Evolutionary conservation across 2,113 vertebrate genomes (phyloP).

Genomic region (Lophotis ruficrista): DNA sequence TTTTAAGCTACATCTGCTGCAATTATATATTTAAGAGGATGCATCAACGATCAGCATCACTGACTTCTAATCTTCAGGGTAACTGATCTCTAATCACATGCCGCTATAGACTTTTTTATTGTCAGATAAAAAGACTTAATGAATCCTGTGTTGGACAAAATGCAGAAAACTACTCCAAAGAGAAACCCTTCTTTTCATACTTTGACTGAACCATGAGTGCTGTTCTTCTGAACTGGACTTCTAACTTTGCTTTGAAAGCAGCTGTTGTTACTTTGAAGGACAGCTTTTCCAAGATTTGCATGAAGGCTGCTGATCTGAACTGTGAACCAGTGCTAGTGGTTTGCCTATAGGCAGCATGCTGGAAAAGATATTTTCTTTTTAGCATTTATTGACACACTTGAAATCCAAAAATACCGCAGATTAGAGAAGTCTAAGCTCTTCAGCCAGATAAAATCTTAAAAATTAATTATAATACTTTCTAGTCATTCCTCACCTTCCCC

Average conservation of each 20-base stretch:
- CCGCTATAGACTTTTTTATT: neutral
- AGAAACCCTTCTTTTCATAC: neutral
- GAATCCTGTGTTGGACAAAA: neutral
- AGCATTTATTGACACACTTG: neutral
- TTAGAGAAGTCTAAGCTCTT: neutral
- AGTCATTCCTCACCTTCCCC: neutral
- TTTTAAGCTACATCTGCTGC: neutral
- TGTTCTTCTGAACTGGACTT: neutral
- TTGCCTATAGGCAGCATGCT: neutral
- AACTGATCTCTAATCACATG: neutral
- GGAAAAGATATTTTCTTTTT: neutral
- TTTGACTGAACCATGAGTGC: neutral
- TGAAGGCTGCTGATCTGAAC: neutral
- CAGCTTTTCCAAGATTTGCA: neutral
- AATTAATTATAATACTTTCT: neutral
- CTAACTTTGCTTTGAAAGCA: neutral
- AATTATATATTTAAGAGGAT: neutral
- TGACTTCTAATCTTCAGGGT: neutral
- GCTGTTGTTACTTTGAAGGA: neutral
- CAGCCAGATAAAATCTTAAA: neutral
- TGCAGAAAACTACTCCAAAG: neutral
- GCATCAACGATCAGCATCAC: neutral
- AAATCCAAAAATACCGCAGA: neutral
- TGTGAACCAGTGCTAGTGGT: neutral
- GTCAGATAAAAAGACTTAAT: neutral